Percentiles rank a stretch among this genome's conserved stretches.
Conservation (phyloP, 2,888 invertebrate species). For the Zhuqinia jingwanae region DNA sequence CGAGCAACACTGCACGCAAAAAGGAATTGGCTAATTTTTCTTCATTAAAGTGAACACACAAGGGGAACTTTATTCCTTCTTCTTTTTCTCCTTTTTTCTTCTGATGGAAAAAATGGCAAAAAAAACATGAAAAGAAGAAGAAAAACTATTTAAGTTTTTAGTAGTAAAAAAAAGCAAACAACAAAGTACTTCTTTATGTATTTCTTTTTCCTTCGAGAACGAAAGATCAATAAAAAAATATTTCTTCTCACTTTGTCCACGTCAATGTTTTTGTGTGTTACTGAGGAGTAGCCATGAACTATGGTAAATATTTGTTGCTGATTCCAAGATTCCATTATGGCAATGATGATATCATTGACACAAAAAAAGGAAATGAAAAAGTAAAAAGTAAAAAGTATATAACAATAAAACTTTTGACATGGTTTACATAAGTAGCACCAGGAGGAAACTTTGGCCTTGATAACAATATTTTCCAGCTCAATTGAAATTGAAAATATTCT, state of each 20-base stretch:
- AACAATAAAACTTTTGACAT: no score
- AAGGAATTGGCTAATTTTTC: conserved; percentile 55
- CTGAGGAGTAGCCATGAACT: background rate
- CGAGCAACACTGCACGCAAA: conserved; percentile 9
- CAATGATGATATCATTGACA: conserved; percentile 28
- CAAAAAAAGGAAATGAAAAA: background rate
- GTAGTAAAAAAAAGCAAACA: no score
- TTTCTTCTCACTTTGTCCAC: conserved; percentile 20
- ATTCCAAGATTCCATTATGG: no score
- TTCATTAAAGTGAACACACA: conserved; percentile 53
- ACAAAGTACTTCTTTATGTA: background rate
- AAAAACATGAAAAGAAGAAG: background rate
- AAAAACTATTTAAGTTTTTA: no score
- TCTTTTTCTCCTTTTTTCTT: background rate
- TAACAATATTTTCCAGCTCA: no score
- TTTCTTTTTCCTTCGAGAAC: background rate
- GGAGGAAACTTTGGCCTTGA: no score
- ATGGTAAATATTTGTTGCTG: conserved; percentile 11
- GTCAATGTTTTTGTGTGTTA: no score
- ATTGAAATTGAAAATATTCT: no score
- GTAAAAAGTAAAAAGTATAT: no score
- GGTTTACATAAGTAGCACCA: no score
- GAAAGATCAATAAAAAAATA: background rate
- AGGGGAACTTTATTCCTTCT: background rate
- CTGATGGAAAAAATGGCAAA: background rate